These are phyloP conservation scores for Sinopyrophorus schimmeli DNA, from an alignment of 2,888 invertebrate species.

Conservation along the genomic window DNA sequence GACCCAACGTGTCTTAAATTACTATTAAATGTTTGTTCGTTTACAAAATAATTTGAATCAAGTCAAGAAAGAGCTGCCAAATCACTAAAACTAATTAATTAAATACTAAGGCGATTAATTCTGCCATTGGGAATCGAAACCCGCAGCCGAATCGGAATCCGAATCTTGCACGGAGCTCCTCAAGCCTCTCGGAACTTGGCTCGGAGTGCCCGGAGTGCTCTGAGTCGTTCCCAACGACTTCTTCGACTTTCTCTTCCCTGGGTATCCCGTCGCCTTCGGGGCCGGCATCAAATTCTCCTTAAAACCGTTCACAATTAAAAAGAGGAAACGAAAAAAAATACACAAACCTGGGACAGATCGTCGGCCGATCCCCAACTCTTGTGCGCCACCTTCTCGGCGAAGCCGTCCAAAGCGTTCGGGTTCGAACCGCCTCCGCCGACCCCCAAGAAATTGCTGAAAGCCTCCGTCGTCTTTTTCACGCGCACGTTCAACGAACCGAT, in stretches of 20 bases:
- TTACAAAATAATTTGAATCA: too few relatives aligned
- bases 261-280: conserved; percentile 64
- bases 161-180: conserved; percentile 64
- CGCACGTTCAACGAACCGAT: conserved; percentile 91
- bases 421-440: conserved; percentile 66
- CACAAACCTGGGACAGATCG: conserved; percentile 71
- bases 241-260: conserved; percentile 67
- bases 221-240: conserved; percentile 60
- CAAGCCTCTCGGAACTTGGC: conserved; percentile 47
- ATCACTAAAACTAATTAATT: too few relatives aligned
- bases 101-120: too few relatives aligned
- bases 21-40: too few relatives aligned
- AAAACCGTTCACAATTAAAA: too few relatives aligned
- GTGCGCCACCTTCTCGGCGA: conserved; percentile 72
- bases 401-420: conserved; percentile 48
- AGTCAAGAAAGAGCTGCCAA: too few relatives aligned
- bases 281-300: conserved; percentile 69
- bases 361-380: conserved; percentile 92
- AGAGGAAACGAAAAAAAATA: conserved; percentile 6
- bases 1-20: too few relatives aligned
- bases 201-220: conserved; percentile 71
- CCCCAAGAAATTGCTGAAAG: conserved; percentile 87
- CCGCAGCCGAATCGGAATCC: conserved; percentile 86
- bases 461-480: conserved; percentile 92
- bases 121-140: conserved; percentile 78